Conservation (phyloP, 1,140 invertebrate species). For the Chlorops oryzae region DNA sequence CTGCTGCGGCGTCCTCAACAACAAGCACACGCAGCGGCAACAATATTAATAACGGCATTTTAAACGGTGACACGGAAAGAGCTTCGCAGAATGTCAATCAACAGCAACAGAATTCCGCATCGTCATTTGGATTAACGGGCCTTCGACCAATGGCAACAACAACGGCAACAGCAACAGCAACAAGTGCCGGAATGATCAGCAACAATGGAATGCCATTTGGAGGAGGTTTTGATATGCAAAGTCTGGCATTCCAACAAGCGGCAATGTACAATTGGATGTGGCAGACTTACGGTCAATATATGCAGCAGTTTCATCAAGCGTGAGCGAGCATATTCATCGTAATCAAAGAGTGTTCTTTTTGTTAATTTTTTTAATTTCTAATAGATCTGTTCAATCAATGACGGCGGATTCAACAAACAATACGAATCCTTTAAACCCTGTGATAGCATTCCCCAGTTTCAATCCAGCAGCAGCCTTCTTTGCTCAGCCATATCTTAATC, state of each 20-base stretch:
- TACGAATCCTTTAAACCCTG: slow-evolving; percentile 6
- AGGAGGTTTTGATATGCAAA: slow-evolving; percentile 21
- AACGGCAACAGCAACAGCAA: slow-evolving; percentile 13
- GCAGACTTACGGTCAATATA: slow-evolving; percentile 78
- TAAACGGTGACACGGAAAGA: no score
- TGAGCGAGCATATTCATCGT: slow-evolving; percentile 37
- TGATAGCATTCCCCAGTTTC: slow-evolving; percentile 4
- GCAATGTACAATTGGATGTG: slow-evolving; percentile 62
- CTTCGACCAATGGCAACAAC: neutral
- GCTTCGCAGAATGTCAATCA: neutral
- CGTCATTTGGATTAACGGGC: no score
- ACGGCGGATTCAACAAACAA: slow-evolving; percentile 5
- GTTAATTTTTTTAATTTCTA: no score
- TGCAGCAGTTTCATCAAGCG: slow-evolving; percentile 77
- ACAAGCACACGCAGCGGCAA: neutral
- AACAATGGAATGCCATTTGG: slow-evolving; percentile 6
- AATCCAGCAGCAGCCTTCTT: slow-evolving; percentile 15
- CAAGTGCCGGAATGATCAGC: neutral
- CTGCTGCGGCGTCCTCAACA: slow-evolving; percentile 6
- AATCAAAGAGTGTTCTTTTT: no score
- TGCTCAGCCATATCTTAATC: neutral
- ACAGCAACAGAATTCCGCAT: slow-evolving; percentile 2
- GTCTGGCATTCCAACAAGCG: slow-evolving; percentile 52
- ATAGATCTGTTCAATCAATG: neutral
- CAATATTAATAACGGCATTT: no score